Percentiles rank a stretch among this genome's conserved stretches.
phyloP scores from a whole-genome alignment of 2,888 invertebrate genomes.

The Ormyrus nitidulus region DNA sequence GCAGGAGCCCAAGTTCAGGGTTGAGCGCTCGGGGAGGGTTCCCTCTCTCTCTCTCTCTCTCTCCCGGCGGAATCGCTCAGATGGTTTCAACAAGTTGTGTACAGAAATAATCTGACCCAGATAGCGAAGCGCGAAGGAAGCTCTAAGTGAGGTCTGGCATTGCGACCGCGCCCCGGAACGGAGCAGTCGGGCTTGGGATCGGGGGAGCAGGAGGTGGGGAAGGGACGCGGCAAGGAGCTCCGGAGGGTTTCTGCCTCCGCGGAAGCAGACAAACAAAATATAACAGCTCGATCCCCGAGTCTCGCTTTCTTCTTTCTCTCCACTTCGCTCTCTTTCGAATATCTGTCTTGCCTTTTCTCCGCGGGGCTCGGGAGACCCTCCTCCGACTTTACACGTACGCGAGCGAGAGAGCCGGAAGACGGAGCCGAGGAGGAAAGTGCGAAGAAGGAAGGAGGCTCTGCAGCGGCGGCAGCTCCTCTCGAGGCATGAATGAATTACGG shows the following conservation, averaged over 20 bases:
- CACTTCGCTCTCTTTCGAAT: conserved; percentile 47
- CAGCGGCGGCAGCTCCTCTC: conserved; percentile 65
- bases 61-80: conserved; percentile 29
- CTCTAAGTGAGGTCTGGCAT: conserved; percentile 67
- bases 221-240: conserved; percentile 46
- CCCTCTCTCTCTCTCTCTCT: not conserved
- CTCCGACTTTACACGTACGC: not conserved
- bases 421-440: conserved; percentile 38
- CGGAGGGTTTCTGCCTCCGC: conserved; percentile 62
- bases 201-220: conserved; percentile 42
- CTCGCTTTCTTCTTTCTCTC: conserved; percentile 58
- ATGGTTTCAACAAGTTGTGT: conserved; percentile 64
- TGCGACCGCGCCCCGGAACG: conserved; percentile 39
- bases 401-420: not conserved
- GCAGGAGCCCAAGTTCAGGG: conserved; percentile 38
- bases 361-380: not conserved
- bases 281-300: conserved; percentile 63
- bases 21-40: not conserved
- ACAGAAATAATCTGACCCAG: conserved; percentile 70
- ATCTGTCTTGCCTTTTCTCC: conserved; percentile 30
- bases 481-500: conserved; percentile 74
- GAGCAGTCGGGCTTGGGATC: conserved; percentile 37
- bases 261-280: conserved; percentile 72
- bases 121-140: conserved; percentile 63
- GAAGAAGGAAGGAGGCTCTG: conserved; percentile 54